phyloP scores from a whole-genome alignment of 2,888 invertebrate genomes.

The Nomada fabriciana region DNA sequence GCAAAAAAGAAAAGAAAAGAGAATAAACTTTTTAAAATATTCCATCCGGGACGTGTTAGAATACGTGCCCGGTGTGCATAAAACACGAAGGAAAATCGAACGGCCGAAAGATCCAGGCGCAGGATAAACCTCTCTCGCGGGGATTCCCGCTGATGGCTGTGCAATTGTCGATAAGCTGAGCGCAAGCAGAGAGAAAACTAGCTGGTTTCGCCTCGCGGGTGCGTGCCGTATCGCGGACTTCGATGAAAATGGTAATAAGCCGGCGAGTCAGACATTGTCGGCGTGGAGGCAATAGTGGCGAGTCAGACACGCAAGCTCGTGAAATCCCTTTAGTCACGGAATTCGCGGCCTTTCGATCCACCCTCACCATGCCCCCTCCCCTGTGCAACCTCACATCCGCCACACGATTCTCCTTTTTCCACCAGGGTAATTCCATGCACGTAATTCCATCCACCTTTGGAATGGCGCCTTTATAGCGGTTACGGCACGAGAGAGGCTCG shows the following conservation, averaged over 20 bases:
- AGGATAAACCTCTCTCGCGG: slow-evolving; percentile 13
- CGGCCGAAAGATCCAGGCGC: not conserved
- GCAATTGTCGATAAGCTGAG: slow-evolving; percentile 46
- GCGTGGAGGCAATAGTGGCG: slow-evolving; percentile 28
- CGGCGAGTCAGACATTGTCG: slow-evolving; percentile 59
- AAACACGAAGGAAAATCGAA: not conserved
- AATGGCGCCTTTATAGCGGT: slow-evolving; percentile 59
- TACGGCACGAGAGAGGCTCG: slow-evolving; percentile 15
- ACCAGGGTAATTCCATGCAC: slow-evolving; percentile 64
- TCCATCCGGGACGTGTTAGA: not conserved
- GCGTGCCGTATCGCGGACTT: slow-evolving; percentile 60
- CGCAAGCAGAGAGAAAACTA: not conserved
- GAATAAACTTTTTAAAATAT: not conserved
- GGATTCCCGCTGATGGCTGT: slow-evolving; percentile 22
- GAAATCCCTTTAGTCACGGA: slow-evolving; percentile 70
- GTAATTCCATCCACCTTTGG: slow-evolving; percentile 64
- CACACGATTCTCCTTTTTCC: slow-evolving; percentile 24
- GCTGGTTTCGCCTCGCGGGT: slow-evolving; percentile 9
- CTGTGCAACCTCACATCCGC: slow-evolving; percentile 48
- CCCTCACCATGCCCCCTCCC: not conserved
- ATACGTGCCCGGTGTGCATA: not conserved
- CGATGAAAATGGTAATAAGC: slow-evolving; percentile 70
- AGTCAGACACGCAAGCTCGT: slow-evolving; percentile 59
- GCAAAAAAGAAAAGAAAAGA: not conserved
- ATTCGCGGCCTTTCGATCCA: slow-evolving; percentile 59